Conservation (phyloP, 2,797 vertebrate species). For the Oceanodroma leucorhoa region DNA sequence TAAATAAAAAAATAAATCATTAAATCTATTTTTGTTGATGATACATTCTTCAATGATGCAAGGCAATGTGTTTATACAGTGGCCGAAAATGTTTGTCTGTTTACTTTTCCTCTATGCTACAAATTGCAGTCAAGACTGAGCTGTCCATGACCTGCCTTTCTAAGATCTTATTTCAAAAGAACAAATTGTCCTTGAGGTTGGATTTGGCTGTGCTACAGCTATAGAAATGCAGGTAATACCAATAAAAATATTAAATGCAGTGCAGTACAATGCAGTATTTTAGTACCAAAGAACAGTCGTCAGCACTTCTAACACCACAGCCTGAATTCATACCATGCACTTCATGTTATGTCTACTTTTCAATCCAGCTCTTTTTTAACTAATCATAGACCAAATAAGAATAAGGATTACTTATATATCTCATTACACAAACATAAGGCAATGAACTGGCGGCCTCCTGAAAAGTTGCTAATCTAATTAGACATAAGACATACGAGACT, state of each 20-base stretch:
- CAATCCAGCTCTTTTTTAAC: neutral
- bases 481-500: neutral
- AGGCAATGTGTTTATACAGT: neutral
- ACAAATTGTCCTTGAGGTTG: neutral
- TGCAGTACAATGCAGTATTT: neutral
- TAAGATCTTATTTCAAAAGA: neutral
- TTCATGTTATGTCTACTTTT: slow-evolving; percentile 22
- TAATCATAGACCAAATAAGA: slow-evolving; percentile 22
- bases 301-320: neutral
- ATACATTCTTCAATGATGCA: neutral
- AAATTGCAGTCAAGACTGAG: neutral
- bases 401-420: neutral
- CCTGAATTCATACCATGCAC: neutral
- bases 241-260: neutral
- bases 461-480: neutral
- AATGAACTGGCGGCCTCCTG: neutral
- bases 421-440: neutral
- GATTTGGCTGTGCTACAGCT: neutral
- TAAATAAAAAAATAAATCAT: neutral
- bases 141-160: neutral
- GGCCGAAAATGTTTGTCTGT: neutral
- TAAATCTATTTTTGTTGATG: neutral
- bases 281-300: neutral
- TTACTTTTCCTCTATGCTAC: neutral
- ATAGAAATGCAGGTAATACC: neutral